Conservation (phyloP, 2,113 vertebrate genomes). For the Macquaria ambigua region DNA sequence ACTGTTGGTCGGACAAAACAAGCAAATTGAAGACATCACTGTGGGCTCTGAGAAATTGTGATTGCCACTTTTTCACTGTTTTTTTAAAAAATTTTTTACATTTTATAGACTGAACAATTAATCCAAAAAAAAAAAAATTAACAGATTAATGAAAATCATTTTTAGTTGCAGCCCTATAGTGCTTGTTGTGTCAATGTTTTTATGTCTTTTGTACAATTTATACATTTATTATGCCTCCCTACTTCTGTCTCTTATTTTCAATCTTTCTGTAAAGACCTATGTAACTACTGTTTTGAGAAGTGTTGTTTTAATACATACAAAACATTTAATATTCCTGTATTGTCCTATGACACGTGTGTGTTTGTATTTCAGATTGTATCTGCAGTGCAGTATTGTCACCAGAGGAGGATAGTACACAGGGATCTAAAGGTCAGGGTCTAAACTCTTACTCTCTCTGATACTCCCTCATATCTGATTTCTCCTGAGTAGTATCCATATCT, state of each 20-base stretch:
- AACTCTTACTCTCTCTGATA: not conserved
- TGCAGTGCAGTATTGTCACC: constrained; percentile 98
- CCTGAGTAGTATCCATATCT: not conserved
- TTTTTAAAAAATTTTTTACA: too few relatives aligned
- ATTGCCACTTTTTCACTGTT: too few relatives aligned
- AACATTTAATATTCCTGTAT: not conserved
- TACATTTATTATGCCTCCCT: not conserved
- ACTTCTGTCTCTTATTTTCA: not conserved
- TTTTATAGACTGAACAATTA: too few relatives aligned
- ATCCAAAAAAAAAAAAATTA: too few relatives aligned
- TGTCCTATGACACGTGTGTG: constrained; percentile 5
- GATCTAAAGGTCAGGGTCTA: constrained; percentile 91
- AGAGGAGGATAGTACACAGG: constrained; percentile 97
- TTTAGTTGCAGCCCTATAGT: too few relatives aligned
- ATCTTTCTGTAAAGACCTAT: not conserved
- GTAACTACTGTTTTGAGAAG: not conserved
- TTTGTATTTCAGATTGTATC: constrained; percentile 95
- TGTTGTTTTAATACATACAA: too few relatives aligned
- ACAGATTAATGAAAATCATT: too few relatives aligned
- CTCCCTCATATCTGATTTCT: constrained; percentile 11
- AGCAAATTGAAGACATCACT: too few relatives aligned
- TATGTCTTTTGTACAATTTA: not conserved
- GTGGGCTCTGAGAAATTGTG: too few relatives aligned
- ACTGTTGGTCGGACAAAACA: too few relatives aligned
- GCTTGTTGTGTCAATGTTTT: too few relatives aligned